Conservation (phyloP, 2,888 invertebrate genomes). For the Ennomos erosarius region DNA sequence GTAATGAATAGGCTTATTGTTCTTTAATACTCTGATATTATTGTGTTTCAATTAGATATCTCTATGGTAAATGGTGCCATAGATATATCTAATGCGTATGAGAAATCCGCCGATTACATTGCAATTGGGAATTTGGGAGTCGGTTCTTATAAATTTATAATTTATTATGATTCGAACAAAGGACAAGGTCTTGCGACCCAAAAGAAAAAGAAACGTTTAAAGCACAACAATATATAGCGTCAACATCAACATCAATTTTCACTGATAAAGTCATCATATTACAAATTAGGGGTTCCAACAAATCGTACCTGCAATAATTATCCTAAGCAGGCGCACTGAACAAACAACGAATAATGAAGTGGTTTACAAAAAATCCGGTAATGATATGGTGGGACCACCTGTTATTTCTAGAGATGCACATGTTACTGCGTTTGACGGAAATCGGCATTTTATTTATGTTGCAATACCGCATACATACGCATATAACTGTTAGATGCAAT, state of each 20-base stretch:
- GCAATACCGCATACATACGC: too few species aligned
- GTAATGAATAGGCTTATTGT: neutral
- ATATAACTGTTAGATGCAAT: too few species aligned
- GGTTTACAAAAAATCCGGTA: slow-evolving; percentile 58
- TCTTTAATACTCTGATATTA: neutral
- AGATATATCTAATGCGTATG: too few species aligned
- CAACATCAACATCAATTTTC: slow-evolving; percentile 47
- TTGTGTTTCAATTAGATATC: neutral
- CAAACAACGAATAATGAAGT: slow-evolving; percentile 65
- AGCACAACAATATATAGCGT: slow-evolving; percentile 16
- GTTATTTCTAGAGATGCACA: slow-evolving; percentile 34
- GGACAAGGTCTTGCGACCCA: too few species aligned
- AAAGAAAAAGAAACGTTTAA: slow-evolving; percentile 9
- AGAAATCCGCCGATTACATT: too few species aligned
- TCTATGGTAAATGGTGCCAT: too few species aligned
- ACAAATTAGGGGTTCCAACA: slow-evolving; percentile 43
- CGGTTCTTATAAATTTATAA: too few species aligned
- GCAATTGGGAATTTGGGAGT: too few species aligned
- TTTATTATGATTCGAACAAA: too few species aligned
- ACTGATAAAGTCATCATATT: slow-evolving; percentile 57
- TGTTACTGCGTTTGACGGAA: neutral
- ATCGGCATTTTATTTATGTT: too few species aligned
- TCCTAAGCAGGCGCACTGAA: slow-evolving; percentile 54
- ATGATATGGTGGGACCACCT: slow-evolving; percentile 62
- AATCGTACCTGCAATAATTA: slow-evolving; percentile 48